Conservation (phyloP, 2,797 vertebrate species). For the Meriones psammophilus region DNA sequence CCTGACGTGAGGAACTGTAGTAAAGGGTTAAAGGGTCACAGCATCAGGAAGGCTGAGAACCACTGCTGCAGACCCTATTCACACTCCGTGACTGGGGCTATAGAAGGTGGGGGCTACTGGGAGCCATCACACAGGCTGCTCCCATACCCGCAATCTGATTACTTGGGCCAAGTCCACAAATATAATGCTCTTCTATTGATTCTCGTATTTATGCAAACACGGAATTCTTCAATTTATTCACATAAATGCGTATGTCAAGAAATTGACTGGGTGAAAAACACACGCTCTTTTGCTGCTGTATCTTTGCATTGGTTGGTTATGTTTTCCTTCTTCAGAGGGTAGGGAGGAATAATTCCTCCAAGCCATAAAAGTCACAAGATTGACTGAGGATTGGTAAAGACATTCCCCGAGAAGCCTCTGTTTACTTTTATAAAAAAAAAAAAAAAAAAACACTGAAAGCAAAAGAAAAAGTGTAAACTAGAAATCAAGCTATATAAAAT, state of each 20-base stretch:
- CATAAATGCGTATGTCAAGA: constrained; percentile 19
- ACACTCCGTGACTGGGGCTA: background rate
- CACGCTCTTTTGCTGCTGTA: background rate
- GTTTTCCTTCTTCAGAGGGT: constrained; percentile 16
- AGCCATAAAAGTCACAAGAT: constrained; percentile 22
- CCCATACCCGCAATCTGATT: background rate
- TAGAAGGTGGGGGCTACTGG: background rate
- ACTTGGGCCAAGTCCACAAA: constrained; percentile 37
- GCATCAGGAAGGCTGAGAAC: background rate
- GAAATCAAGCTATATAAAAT: constrained; percentile 49
- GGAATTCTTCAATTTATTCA: constrained; percentile 14
- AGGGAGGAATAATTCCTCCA: background rate
- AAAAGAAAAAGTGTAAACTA: background rate
- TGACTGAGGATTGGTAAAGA: background rate
- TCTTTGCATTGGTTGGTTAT: constrained; percentile 6
- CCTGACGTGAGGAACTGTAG: background rate
- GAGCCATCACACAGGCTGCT: background rate
- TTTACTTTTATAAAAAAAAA: constrained; percentile 65
- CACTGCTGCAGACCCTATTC: background rate
- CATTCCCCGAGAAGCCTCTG: constrained; percentile 9
- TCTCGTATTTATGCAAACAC: background rate
- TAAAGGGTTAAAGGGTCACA: background rate
- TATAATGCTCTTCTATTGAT: background rate
- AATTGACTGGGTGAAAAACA: constrained; percentile 15
- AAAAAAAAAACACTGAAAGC: background rate